These are phyloP conservation scores for Loris lydekkerianus DNA, from an alignment of 2,797 vertebrate species.

Conservation along the genomic window DNA sequence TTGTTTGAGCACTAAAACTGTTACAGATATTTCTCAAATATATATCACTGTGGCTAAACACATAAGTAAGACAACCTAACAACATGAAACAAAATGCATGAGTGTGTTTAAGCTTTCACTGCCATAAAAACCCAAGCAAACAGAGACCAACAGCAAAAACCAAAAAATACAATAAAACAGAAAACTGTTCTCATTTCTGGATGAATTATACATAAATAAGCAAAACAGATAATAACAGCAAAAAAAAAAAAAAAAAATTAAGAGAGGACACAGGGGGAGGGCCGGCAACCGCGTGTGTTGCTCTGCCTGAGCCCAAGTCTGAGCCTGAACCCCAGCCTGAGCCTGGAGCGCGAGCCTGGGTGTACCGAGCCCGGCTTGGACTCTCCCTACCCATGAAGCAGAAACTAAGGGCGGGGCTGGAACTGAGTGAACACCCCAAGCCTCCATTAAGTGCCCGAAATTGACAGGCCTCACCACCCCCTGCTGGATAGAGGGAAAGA, in stretches of 20 bases:
- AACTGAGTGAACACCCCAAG: too few relatives aligned
- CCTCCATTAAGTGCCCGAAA: too few relatives aligned
- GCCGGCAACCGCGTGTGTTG: too few relatives aligned
- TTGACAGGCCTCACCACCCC: too few relatives aligned
- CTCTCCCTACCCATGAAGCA: too few relatives aligned
- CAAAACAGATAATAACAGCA: background rate
- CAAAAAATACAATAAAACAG: background rate
- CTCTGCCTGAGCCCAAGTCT: too few relatives aligned
- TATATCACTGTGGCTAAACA: background rate
- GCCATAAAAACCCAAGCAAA: background rate
- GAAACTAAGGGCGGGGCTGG: too few relatives aligned
- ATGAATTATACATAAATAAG: background rate
- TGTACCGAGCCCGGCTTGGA: too few relatives aligned
- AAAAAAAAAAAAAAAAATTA: background rate
- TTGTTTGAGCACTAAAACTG: background rate
- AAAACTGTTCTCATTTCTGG: background rate
- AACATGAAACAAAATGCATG: background rate
- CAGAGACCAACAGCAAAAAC: background rate
- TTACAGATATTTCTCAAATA: background rate
- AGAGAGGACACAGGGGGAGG: too few relatives aligned
- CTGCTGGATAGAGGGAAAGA: too few relatives aligned
- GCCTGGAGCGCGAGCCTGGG: too few relatives aligned
- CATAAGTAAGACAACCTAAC: slow-evolving; percentile 2
- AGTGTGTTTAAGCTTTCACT: background rate
- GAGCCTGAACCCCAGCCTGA: too few relatives aligned